Evolutionary conservation across 2,888 invertebrate species (phyloP).

Genomic region (Habroteleia sp.): DNA sequence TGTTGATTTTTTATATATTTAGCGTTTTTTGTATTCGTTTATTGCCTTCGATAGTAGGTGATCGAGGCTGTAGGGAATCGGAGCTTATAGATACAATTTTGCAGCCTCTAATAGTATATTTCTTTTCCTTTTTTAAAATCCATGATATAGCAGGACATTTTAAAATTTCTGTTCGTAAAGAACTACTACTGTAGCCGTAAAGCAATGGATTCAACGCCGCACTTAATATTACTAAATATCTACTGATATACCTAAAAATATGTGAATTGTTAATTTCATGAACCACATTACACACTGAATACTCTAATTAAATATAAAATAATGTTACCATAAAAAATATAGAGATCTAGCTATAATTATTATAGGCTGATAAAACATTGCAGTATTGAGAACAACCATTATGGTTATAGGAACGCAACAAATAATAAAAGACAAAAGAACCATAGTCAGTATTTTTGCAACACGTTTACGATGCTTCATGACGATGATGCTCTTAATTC

Average conservation of each 20-base stretch:
- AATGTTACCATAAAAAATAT: conserved; percentile 69
- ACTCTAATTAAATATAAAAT: no score
- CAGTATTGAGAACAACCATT: conserved; percentile 85
- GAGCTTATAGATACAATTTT: conserved; percentile 4
- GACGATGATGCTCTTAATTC: conserved; percentile 83
- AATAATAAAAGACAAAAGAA: conserved; percentile 85
- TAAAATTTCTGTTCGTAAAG: conserved; percentile 86
- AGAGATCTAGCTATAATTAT: conserved; percentile 67
- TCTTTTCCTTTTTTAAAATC: conserved; percentile 63
- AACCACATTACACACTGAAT: no score
- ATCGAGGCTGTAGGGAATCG: conserved; percentile 48
- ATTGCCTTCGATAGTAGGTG: conserved; percentile 63
- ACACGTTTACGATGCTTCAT: conserved; percentile 86
- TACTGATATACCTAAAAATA: conserved; percentile 86
- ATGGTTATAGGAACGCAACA: conserved; percentile 89
- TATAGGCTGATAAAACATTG: conserved; percentile 79
- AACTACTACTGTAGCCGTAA: conserved; percentile 88
- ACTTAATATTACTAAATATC: conserved; percentile 87
- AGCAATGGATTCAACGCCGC: conserved; percentile 89
- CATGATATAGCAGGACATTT: conserved; percentile 66
- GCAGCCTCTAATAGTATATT: conserved; percentile 20
- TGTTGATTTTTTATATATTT: no score
- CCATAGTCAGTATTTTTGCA: conserved; percentile 86
- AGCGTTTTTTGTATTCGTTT: conserved; percentile 50
- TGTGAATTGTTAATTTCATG: no score